Base-by-base conservation (phyloP, 30 jellyfish, hydroid and myxozoan species). In the Aurelia aurita region DNA sequence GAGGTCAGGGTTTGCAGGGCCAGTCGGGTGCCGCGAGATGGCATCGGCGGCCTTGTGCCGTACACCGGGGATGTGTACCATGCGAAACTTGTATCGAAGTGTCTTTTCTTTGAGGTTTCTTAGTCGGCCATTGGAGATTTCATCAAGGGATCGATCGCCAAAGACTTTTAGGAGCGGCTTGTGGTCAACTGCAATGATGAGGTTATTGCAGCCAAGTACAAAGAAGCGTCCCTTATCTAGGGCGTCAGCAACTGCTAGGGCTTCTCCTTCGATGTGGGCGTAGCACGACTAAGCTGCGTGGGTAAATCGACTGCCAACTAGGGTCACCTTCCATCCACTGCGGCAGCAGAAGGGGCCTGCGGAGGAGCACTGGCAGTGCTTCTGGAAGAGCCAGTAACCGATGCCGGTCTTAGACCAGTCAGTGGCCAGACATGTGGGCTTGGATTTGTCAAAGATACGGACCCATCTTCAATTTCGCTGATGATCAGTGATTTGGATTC, bases 341-440 rank as follows among this genome's bases (percentile, higher is more conserved):
- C 5, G 44, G 5, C 44, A 32, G 44, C 44, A 32, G 44, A 32
- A 32, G 44, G 44, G 44, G 5, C 5, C 44, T 32, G 44, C 5
- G 44, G 44, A 32, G 5, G 44, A 5, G 44, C 44, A 32, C 5
- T 53, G 25, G 64, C 64, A 53, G 25, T 20, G 64, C 25, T 14
- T 14, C 20, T 53, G 64, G 64, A 53, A 53, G n/a, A n/a, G n/a
- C n/a, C n/a, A n/a, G n/a, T n/a, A n/a, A n/a, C n/a, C n/a, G n/a
- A n/a, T n/a, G n/a, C 28, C 75, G 27, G 35, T 63, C 8, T 11
- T 63, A 13, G 75, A 63, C 75, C 75, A 63, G 35, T 63, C 84
- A 25, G 70, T 72, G 10, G 84, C 84, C 27, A 72, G 60, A 9
- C 84, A 72, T 20, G 84, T 72, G 3, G 75, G 75, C 35, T 63